Base-by-base conservation (phyloP, 2,888 invertebrate genomes). In the Drosophila dives region DNA sequence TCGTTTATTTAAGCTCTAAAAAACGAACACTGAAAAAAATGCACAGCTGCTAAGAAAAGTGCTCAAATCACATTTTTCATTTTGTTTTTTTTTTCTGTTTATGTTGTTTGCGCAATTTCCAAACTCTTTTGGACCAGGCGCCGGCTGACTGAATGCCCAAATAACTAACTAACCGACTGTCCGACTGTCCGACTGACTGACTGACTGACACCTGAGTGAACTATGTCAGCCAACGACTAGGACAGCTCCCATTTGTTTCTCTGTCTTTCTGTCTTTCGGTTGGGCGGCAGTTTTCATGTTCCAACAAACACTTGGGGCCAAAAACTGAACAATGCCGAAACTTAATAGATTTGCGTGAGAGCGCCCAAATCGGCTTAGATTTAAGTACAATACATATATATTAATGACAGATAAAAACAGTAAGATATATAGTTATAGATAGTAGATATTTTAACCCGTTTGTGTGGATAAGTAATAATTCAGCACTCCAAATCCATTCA, bases 121-220 rank as follows among this genome's bases (percentile, higher is more conserved):
- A 64, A 73, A 65, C 63, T 67, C 66, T 79, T 71, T 59, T 61
- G n/a, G 38, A 45, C 6, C 61, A 33, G 56, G 51, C 73, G 67
- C 66, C 64, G 40, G 59, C 73, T 77, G 69, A 64, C 72, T 55
- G 61, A 70, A 20, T 65, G 40, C 29, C 63, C 66, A 71, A 64
- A 53, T 55, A 66, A 70, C 70, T 38, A 50, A 62, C 75, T 45
- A 58, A 26, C 50, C 51, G 60, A 32, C 59, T 50, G 62, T 49
- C 42, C 20, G 32, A 50, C 64, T 64, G 58, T 12, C 62, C 23
- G 60, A 12, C 67, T 65, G 76, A 78, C 69, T 78, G 60, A 12
- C 67, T 65, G 76, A 78, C 69, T 78, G 85, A 83, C 86, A 85
- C 72, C 72, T 88, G 85, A 77, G 77, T 75, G 72, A 86, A 80